These are phyloP conservation scores for Anguilla pacifica DNA, from an alignment of 2,797 vertebrate species.

Conservation along the genomic window DNA sequence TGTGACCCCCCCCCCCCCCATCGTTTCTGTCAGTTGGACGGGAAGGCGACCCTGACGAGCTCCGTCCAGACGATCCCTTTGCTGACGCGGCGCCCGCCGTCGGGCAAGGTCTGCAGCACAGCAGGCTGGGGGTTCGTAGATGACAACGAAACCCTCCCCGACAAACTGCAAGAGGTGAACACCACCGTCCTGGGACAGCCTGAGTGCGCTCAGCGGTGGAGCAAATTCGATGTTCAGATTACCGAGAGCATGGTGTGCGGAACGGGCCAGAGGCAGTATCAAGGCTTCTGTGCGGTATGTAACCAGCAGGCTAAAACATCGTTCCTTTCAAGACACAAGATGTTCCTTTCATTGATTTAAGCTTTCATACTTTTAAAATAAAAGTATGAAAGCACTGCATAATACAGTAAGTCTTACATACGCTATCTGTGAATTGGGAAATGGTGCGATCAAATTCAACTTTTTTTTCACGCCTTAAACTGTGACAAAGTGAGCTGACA, in stretches of 20 bases:
- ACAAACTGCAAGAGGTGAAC: slow-evolving; percentile 67
- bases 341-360: neutral
- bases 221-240: slow-evolving; percentile 33
- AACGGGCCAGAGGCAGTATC: neutral
- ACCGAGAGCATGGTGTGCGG: slow-evolving; percentile 59
- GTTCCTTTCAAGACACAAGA: neutral
- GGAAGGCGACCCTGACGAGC: slow-evolving; percentile 48
- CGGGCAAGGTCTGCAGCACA: slow-evolving; percentile 51
- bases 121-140: slow-evolving; percentile 65
- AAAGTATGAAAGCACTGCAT: too few relatives aligned
- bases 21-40: slow-evolving; percentile 50
- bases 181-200: slow-evolving; percentile 48
- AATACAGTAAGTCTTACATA: too few relatives aligned
- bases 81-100: neutral
- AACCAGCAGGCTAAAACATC: neutral
- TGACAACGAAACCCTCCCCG: slow-evolving; percentile 54
- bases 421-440: too few relatives aligned
- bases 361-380: too few relatives aligned
- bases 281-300: slow-evolving; percentile 68
- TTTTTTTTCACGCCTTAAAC: too few relatives aligned
- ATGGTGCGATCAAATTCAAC: too few relatives aligned
- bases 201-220: slow-evolving; percentile 53
- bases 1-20: too few relatives aligned
- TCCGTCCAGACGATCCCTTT: slow-evolving; percentile 60
- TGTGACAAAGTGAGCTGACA: too few relatives aligned